Evolutionary conservation across 2,888 invertebrate genomes (phyloP), one percentile per base, ranked within the genome.

Genomic region (Drosophila kuntzei): DNA sequence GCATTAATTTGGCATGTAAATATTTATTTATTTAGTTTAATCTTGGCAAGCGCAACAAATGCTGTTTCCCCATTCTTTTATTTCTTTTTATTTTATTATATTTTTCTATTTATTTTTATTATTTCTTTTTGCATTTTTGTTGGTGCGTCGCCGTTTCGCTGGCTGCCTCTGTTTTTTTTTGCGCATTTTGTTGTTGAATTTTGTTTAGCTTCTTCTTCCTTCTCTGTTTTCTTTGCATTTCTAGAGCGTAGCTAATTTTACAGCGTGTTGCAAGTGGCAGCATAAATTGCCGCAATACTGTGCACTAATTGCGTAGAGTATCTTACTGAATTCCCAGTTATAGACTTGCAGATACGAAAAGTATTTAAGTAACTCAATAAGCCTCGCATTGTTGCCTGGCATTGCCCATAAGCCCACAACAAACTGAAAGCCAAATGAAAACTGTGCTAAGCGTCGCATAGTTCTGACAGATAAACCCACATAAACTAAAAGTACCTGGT

Each of bases 1-100:
- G 76, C 82, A 87, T 89, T 89, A 89, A 89, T 89, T 89, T 87
- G 69, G 76, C 81, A 80, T 89, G 85, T 82, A 88, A 90, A 90
- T 87, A 87, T 90, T 90, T 90, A 88, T 90, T 89, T 86, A 76
- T 79, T 78, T 76, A 46, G 53, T 54, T 69, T 53, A 72, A 57
- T 49, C 76, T 76, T 85, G 82, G 86, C 80, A 67, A 58, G 62
- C 57, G 44, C 39, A 37, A 43, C 69, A 25, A 77, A 60, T 64
- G 43, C 39, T 27, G 14, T 44, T 44, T 34, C 29, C 39, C 20
- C 50, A 32, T 7, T 5, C 4, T 41, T 16, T 2, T 6, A 27
- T 14, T 44, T 34, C 4, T 32, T 36, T n/a, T 7, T 4, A 5
- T 44, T 72, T 29, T 47, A 51, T 59, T 71, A n/a, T 34, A 44